Evolutionary conservation across 2,797 vertebrate species (phyloP).

Genomic region (Tokudaia tokunoshimensis): DNA sequence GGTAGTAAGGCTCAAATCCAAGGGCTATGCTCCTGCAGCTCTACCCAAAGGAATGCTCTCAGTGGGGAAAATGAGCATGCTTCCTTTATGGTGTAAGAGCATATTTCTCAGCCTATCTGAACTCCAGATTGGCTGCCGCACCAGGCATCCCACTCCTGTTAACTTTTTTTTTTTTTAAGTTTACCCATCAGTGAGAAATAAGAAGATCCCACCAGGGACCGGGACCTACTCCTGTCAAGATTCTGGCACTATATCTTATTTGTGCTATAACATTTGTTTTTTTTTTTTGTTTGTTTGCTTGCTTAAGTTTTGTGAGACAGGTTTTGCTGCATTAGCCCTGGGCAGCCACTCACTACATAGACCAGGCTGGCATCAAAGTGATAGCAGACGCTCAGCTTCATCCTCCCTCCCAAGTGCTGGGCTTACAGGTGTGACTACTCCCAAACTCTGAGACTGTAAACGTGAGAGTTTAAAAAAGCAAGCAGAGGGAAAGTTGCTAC

Average conservation of each 20-base stretch:
- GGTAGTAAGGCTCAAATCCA: neutral
- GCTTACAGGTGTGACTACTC: neutral
- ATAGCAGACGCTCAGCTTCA: no score
- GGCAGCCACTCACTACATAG: neutral
- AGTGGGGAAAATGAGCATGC: constrained; percentile 53
- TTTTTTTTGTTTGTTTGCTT: neutral
- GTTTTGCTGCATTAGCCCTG: neutral
- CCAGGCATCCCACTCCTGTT: neutral
- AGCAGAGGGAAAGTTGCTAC: neutral
- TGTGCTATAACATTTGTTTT: constrained; percentile 17
- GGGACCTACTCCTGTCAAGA: constrained; percentile 52
- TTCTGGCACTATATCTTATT: constrained; percentile 64
- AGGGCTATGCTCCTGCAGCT: neutral
- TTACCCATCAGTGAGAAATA: constrained; percentile 45
- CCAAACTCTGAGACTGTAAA: constrained; percentile 8
- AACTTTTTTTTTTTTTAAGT: constrained; percentile 2
- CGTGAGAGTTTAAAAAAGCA: constrained; percentile 19
- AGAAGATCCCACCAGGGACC: constrained; percentile 50
- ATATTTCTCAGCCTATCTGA: constrained; percentile 53
- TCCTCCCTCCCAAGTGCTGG: no score
- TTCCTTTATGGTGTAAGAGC: neutral
- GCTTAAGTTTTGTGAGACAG: neutral
- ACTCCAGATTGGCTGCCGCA: neutral
- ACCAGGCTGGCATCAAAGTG: neutral
- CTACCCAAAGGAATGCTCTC: neutral